Conservation (phyloP, 2,888 invertebrate genomes). For the Eupithecia centaureata region DNA sequence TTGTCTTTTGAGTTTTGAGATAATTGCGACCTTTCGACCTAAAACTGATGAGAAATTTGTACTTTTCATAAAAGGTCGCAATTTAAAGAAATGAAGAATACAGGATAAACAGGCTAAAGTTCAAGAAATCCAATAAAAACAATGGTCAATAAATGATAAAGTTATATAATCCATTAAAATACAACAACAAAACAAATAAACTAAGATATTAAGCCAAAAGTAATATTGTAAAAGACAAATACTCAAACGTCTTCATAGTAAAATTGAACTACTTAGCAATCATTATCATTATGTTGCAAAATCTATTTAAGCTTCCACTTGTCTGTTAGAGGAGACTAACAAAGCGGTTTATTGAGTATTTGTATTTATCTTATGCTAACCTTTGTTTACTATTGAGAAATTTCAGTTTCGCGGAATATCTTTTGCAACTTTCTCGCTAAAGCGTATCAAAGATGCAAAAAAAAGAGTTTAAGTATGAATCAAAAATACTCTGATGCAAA, state of each 20-base stretch:
- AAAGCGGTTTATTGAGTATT: constrained; percentile 73
- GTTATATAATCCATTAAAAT: constrained; percentile 80
- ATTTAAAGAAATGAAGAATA: constrained; percentile 38
- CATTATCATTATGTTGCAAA: constrained; percentile 53
- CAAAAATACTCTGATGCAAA: constrained; percentile 57
- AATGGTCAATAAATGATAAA: constrained; percentile 73
- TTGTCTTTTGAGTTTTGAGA: constrained; percentile 62
- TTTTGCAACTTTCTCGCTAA: constrained; percentile 51
- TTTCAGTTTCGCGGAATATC: constrained; percentile 32
- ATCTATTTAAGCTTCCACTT: constrained; percentile 32
- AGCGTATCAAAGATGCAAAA: constrained; percentile 53
- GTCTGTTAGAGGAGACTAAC: constrained; percentile 60
- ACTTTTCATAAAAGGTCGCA: constrained; percentile 71
- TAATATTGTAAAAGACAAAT: constrained; percentile 75
- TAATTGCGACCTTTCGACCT: constrained; percentile 68
- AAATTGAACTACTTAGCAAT: constrained; percentile 50
- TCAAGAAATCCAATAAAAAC: constrained; percentile 66
- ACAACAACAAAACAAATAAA: constrained; percentile 81
- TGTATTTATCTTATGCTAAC: constrained; percentile 72
- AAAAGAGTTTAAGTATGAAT: constrained; percentile 52
- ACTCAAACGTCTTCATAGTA: constrained; percentile 65
- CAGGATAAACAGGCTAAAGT: constrained; percentile 55
- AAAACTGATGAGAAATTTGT: constrained; percentile 80
- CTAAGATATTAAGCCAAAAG: constrained; percentile 59
- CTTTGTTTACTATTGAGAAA: constrained; percentile 39